A percentile compares a stretch with the other conserved stretches of the same genome.
These are phyloP conservation scores for Endomychus coccineus DNA, from an alignment of 2,888 invertebrate genomes.

Conservation along the genomic window DNA sequence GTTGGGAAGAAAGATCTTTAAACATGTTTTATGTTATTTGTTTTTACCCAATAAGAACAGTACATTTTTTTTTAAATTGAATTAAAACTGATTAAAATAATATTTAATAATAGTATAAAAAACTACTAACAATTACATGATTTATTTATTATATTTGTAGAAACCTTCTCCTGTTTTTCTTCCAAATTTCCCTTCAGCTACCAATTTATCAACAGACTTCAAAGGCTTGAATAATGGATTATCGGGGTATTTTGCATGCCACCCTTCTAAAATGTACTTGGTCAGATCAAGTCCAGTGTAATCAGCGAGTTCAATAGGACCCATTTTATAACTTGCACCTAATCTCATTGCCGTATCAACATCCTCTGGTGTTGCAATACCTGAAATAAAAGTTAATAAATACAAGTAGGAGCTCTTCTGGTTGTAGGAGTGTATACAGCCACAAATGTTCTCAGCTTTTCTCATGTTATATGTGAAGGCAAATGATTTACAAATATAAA, in stretches of 20 bases:
- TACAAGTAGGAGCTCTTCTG: too few relatives aligned
- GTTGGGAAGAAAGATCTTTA: too few relatives aligned
- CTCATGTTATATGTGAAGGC: too few relatives aligned
- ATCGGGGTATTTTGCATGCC: constrained; percentile 66
- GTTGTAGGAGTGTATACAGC: too few relatives aligned
- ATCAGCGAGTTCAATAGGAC: constrained; percentile 77
- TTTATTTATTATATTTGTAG: constrained; percentile 60
- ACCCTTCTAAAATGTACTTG: constrained; percentile 69
- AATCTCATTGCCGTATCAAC: constrained; percentile 87
- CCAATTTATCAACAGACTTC: constrained; percentile 57
- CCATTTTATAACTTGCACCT: constrained; percentile 86
- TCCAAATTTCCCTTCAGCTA: constrained; percentile 72
- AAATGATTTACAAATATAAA: too few relatives aligned
- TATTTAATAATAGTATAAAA: constrained; percentile 10
- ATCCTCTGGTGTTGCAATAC: constrained; percentile 65
- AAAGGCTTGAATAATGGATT: constrained; percentile 59
- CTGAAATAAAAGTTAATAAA: too few relatives aligned
- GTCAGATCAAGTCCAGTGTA: constrained; percentile 78
- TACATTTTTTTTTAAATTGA: too few relatives aligned
- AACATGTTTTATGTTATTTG: too few relatives aligned
- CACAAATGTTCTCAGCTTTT: too few relatives aligned
- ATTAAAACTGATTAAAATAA: constrained; percentile 2
- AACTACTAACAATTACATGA: not conserved
- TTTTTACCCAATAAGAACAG: too few relatives aligned
- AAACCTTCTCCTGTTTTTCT: constrained; percentile 78